Evolutionary conservation across 2,888 invertebrate genomes (phyloP).

Genomic region (Cheilosia impressa): DNA sequence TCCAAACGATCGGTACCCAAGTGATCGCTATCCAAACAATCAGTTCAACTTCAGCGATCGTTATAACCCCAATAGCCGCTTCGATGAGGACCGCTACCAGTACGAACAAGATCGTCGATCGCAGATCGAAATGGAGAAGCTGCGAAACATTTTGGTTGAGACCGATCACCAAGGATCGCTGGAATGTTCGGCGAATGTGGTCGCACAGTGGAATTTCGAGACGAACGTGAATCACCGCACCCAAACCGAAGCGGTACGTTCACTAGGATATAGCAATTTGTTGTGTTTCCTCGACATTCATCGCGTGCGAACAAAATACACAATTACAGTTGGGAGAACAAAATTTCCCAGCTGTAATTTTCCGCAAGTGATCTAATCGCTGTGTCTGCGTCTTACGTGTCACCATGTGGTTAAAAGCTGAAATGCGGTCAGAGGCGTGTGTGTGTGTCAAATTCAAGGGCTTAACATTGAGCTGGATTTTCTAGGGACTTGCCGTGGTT

Average conservation of each 20-base stretch:
- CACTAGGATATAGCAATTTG: conserved; percentile 40
- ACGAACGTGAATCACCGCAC: conserved; percentile 93
- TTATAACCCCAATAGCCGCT: conserved; percentile 79
- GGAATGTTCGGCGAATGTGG: conserved; percentile 93
- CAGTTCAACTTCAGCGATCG: conserved; percentile 79
- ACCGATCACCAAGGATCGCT: conserved; percentile 91
- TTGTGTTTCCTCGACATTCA: conserved; percentile 54
- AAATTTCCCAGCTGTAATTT: conserved; percentile 66
- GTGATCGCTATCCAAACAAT: conserved; percentile 31
- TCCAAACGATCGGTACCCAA: conserved; percentile 71
- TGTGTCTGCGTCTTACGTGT: conserved; percentile 3
- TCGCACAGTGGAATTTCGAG: conserved; percentile 94
- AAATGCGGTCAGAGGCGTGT: conserved; percentile 58
- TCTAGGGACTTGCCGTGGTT: conserved; percentile 30
- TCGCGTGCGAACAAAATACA: conserved; percentile 64
- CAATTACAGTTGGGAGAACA: conserved; percentile 31
- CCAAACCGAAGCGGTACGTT: conserved; percentile 92
- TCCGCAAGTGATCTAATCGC: conserved; percentile 63
- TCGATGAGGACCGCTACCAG: conserved; percentile 84
- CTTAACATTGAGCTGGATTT: conserved; percentile 54
- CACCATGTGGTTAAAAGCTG: conserved; percentile 61
- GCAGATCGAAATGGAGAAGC: conserved; percentile 81
- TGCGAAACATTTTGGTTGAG: conserved; percentile 86
- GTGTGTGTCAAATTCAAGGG: conserved; percentile 54
- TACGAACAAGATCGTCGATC: conserved; percentile 82